These are phyloP conservation scores for Gambelia wislizenii DNA, from an alignment of 2,797 vertebrate species.

Conservation along the genomic window DNA sequence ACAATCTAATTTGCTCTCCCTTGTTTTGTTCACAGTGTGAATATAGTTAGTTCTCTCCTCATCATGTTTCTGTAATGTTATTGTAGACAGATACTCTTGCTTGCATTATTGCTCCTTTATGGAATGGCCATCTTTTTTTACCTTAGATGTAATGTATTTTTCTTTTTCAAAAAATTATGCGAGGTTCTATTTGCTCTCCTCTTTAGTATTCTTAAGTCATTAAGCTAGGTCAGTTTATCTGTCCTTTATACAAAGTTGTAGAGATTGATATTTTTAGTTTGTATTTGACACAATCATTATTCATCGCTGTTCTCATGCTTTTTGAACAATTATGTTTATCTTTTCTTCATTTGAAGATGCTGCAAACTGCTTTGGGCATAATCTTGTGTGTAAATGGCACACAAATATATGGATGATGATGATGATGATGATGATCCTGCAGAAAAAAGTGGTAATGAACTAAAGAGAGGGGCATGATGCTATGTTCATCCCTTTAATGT, in stretches of 20 bases:
- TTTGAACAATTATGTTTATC: background rate
- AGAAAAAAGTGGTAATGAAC: background rate
- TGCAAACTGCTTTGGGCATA: background rate
- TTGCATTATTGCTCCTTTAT: too few relatives aligned
- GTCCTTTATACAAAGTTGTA: background rate
- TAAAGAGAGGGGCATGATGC: background rate
- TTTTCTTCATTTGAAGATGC: background rate
- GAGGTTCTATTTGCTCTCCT: too few relatives aligned
- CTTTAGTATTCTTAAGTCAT: background rate
- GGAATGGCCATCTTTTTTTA: too few relatives aligned
- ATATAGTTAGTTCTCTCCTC: background rate
- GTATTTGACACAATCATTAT: background rate
- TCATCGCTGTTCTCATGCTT: background rate
- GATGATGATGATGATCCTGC: too few relatives aligned
- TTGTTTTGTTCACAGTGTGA: too few relatives aligned
- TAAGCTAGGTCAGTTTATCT: background rate
- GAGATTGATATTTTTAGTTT: background rate
- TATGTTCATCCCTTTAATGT: background rate
- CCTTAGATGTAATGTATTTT: too few relatives aligned
- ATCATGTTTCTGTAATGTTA: background rate
- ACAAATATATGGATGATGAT: background rate
- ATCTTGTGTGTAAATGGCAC: background rate
- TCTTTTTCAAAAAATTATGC: too few relatives aligned
- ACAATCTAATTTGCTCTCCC: too few relatives aligned
- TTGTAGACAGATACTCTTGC: background rate